Conservation (phyloP, 2,797 vertebrate genomes). For the Takifugu rubripes region DNA sequence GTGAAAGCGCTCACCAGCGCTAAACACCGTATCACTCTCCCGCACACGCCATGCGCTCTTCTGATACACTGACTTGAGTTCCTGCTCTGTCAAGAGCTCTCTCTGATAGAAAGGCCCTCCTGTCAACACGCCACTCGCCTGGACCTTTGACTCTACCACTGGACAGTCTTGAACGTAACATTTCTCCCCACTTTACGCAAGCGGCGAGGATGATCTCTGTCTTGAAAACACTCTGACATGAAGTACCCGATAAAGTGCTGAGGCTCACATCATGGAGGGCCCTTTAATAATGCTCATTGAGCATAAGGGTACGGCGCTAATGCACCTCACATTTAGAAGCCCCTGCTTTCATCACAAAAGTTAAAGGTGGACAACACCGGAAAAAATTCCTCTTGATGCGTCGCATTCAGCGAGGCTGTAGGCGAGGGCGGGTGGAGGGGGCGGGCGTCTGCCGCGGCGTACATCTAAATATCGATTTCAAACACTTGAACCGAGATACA, state of each 20-base stretch:
- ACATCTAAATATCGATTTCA: conserved; percentile 61
- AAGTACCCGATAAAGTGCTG: conserved; percentile 48
- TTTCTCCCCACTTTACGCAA: conserved; percentile 38
- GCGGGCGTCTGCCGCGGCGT: conserved; percentile 36
- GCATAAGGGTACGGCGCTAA: conserved; percentile 49
- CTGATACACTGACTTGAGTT: conserved; percentile 23
- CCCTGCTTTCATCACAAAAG: conserved; percentile 55
- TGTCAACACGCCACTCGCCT: conserved; percentile 36
- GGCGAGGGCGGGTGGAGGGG: conserved; percentile 9
- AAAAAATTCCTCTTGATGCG: conserved; percentile 58
- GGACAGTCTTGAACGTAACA: conserved; percentile 41
- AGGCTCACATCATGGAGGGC: conserved; percentile 50
- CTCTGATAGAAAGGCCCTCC: conserved; percentile 42
- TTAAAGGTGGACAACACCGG: conserved; percentile 63
- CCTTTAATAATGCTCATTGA: conserved; percentile 61
- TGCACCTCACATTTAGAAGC: conserved; percentile 50
- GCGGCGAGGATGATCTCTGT: conserved; percentile 36
- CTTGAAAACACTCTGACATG: conserved; percentile 53
- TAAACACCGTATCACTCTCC: neutral
- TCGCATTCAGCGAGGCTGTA: conserved; percentile 38
- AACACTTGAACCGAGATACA: conserved; percentile 63
- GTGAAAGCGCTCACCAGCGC: neutral
- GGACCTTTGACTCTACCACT: conserved; percentile 43
- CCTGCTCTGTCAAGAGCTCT: conserved; percentile 52
- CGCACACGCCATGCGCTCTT: conserved; percentile 1